Evolutionary conservation across 1,140 invertebrate genomes (phyloP).

Genomic region (Tetragonula clypearis): DNA sequence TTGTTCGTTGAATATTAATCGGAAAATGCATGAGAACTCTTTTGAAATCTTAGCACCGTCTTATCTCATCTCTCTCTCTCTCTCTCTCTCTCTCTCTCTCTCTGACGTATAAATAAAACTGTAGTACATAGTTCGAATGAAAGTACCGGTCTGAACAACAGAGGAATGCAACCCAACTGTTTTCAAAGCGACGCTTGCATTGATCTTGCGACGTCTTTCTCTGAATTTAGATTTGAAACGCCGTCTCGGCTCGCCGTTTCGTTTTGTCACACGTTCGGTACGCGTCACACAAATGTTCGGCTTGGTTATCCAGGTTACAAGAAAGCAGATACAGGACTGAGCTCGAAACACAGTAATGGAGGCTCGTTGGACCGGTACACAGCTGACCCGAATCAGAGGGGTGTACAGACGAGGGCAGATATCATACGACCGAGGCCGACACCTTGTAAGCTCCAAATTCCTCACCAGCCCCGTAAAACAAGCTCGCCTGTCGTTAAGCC

Average conservation of each 20-base stretch:
- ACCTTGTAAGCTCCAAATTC: slow-evolving; percentile 84
- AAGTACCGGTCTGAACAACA: too few species aligned
- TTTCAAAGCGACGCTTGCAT: background rate
- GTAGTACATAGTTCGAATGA: too few species aligned
- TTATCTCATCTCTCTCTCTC: too few species aligned
- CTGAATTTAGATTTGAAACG: background rate
- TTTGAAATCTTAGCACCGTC: too few species aligned
- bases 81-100: too few species aligned
- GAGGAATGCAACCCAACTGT: too few species aligned
- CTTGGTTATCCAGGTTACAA: slow-evolving; percentile 83
- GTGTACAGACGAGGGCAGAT: slow-evolving; percentile 84
- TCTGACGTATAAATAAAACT: too few species aligned
- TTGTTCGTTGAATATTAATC: too few species aligned
- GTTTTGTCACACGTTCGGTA: background rate
- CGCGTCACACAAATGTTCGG: slow-evolving; percentile 30
- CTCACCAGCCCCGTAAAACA: slow-evolving; percentile 78
- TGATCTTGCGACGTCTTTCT: too few species aligned
- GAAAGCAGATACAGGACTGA: slow-evolving; percentile 85
- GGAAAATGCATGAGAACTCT: too few species aligned
- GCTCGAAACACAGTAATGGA: slow-evolving; percentile 84
- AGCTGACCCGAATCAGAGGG: slow-evolving; percentile 89
- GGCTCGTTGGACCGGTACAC: slow-evolving; percentile 89
- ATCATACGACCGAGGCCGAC: slow-evolving; percentile 87
- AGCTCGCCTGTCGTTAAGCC: slow-evolving; percentile 78
- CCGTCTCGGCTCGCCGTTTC: background rate